Percentiles rank a stretch among this genome's conserved stretches.
These are phyloP conservation scores for Lasaia peninsularis DNA, from an alignment of 1,140 invertebrate species.

Conservation along the genomic window DNA sequence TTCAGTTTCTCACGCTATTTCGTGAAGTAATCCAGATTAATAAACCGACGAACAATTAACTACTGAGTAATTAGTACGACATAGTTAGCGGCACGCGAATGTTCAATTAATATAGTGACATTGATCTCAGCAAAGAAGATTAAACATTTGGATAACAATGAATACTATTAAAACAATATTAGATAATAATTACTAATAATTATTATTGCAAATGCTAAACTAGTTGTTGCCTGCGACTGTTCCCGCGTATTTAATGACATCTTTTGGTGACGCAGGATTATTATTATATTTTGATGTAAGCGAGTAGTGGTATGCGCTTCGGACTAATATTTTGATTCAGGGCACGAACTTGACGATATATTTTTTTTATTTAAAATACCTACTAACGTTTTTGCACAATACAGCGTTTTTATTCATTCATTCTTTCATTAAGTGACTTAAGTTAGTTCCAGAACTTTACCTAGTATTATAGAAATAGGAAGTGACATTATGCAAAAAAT, in stretches of 20 bases:
- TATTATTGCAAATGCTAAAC: no score
- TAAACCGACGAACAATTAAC: background rate
- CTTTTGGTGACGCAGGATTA: no score
- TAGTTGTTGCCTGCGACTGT: no score
- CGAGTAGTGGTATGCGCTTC: no score
- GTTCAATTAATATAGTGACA: background rate
- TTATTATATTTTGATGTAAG: no score
- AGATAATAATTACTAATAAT: no score
- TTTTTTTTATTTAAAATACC: no score
- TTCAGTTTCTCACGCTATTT: background rate
- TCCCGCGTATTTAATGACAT: no score
- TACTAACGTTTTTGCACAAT: no score
- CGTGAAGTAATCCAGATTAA: background rate
- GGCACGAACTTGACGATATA: no score
- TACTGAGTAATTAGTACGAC: background rate
- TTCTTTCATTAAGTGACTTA: no score
- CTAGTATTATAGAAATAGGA: background rate
- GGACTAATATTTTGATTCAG: no score
- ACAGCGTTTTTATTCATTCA: background rate
- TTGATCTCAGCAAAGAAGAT: background rate
- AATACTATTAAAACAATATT: background rate
- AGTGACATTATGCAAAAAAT: background rate
- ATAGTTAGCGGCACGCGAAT: background rate
- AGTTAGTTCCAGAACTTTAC: background rate
- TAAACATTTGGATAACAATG: background rate